phyloP scores from a whole-genome alignment of 2,888 invertebrate species.

The Pseudoips prasinana region DNA sequence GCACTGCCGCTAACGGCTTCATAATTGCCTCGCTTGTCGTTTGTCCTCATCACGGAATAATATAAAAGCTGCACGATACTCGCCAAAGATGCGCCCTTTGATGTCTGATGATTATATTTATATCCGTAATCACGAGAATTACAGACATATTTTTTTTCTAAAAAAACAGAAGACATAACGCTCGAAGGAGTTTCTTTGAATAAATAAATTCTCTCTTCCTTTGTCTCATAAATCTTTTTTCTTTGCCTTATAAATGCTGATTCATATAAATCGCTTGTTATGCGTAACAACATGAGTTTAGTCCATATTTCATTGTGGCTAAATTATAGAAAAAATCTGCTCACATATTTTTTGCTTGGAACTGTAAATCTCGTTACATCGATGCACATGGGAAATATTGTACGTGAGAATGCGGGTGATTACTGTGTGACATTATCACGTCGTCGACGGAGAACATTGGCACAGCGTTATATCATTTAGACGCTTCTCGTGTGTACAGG shows the following conservation, averaged over 20 bases:
- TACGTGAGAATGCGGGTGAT: constrained; percentile 54
- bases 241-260: constrained; percentile 31
- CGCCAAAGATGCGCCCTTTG: constrained; percentile 14
- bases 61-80: too few species aligned
- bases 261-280: constrained; percentile 38
- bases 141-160: constrained; percentile 22
- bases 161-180: constrained; percentile 25
- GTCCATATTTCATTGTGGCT: constrained; percentile 22
- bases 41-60: constrained; percentile 18
- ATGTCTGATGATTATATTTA: constrained; percentile 24
- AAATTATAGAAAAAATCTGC: constrained; percentile 21
- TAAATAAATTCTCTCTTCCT: constrained; percentile 34
- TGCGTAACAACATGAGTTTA: constrained; percentile 33
- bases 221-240: constrained; percentile 40
- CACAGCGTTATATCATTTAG: constrained; percentile 18
- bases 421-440: constrained; percentile 49
- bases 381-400: constrained; percentile 52
- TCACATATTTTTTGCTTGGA: constrained; percentile 30
- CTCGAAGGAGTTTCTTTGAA: constrained; percentile 24
- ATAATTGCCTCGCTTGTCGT: constrained; percentile 37
- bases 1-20: constrained; percentile 30
- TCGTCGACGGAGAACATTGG: constrained; percentile 37
- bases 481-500: constrained; percentile 20
- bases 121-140: constrained; percentile 31
- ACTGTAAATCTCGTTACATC: constrained; percentile 42